Percentiles rank a stretch among this genome's conserved stretches.
Evolutionary conservation across 2,888 invertebrate species (phyloP).

Genomic region (Myopa testacea): DNA sequence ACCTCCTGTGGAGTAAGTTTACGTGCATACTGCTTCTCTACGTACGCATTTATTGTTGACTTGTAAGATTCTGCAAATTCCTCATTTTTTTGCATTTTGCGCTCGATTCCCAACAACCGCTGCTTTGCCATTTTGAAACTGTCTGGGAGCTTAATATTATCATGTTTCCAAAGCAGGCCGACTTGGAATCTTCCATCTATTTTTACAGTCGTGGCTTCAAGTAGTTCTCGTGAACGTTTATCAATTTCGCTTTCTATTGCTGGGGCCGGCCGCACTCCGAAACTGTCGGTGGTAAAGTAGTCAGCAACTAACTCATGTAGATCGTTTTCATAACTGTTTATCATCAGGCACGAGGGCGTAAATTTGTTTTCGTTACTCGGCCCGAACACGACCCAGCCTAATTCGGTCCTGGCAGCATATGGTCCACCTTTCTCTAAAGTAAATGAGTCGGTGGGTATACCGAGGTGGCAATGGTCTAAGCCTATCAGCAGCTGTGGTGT

Average conservation of each 20-base stretch:
- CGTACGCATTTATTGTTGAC: background rate
- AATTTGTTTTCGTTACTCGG: background rate
- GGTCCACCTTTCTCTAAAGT: background rate
- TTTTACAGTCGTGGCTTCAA: background rate
- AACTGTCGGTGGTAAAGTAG: background rate
- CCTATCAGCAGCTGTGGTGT: constrained; percentile 10
- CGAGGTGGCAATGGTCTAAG: background rate
- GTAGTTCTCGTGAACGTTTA: background rate
- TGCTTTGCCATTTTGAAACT: constrained; percentile 4
- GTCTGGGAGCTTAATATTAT: background rate
- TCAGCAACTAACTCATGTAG: background rate
- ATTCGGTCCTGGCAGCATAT: background rate
- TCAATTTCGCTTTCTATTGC: background rate
- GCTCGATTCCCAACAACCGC: background rate
- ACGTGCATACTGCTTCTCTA: background rate
- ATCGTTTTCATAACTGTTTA: background rate
- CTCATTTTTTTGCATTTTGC: background rate
- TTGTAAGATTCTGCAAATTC: background rate
- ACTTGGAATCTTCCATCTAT: constrained; percentile 2
- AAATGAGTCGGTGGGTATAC: background rate
- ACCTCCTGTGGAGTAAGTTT: background rate
- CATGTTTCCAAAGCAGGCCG: constrained; percentile 3
- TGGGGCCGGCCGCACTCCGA: constrained; percentile 9
- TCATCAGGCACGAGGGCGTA: background rate
- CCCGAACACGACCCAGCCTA: background rate